These are phyloP conservation scores for Seriola quinqueradiata DNA, from an alignment of 2,113 vertebrate species.

Conservation along the genomic window DNA sequence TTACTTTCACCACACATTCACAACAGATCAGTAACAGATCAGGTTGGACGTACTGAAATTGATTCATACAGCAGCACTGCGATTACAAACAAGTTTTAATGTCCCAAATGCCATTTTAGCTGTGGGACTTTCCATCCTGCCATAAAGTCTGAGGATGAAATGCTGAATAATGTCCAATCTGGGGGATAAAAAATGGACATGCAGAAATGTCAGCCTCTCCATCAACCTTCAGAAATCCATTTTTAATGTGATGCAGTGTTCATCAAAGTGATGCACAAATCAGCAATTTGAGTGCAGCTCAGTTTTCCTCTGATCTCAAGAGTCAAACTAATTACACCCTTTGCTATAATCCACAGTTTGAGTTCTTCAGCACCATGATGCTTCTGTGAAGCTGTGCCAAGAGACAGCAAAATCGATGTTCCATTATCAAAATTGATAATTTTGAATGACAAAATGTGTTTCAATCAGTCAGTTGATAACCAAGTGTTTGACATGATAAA, in stretches of 20 bases:
- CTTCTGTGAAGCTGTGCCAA: background rate
- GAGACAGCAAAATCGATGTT: background rate
- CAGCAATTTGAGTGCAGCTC: background rate
- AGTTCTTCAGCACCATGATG: background rate
- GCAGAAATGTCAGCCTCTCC: background rate
- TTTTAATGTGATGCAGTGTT: no score
- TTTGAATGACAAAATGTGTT: background rate
- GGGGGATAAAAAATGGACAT: no score
- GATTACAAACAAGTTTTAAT: no score
- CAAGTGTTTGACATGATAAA: no score
- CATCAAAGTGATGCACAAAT: background rate
- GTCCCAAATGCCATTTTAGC: no score
- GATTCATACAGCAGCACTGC: no score
- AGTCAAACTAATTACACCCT: background rate
- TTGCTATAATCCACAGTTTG: background rate
- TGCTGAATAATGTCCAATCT: no score
- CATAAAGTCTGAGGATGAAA: no score
- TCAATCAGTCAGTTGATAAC: background rate
- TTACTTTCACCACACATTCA: background rate
- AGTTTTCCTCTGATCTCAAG: background rate
- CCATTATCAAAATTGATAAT: background rate
- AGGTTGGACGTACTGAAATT: background rate
- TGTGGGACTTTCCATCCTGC: no score
- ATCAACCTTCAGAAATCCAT: no score
- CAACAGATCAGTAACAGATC: no score